Conservation (phyloP, 2,113 vertebrate species). For the Puffinus mauretanicus region DNA sequence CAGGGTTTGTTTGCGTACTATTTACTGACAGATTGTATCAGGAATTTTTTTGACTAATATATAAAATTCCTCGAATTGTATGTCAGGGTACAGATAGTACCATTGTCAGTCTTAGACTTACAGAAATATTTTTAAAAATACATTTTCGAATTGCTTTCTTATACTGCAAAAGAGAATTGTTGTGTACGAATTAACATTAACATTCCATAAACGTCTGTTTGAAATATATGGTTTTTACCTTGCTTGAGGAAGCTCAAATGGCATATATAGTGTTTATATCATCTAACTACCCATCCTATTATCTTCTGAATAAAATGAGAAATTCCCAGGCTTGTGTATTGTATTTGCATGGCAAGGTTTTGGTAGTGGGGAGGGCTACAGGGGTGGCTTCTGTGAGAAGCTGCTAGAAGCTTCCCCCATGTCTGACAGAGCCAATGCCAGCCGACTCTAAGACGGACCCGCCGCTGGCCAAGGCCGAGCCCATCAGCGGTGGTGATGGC, state of each 20-base stretch:
- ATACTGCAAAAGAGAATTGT: background rate
- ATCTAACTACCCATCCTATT: background rate
- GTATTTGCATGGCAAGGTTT: fast-evolving
- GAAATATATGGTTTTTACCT: background rate
- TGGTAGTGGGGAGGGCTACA: background rate
- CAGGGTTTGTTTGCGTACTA: fast-evolving
- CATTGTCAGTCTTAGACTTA: background rate
- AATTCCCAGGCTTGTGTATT: background rate
- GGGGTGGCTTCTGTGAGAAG: background rate
- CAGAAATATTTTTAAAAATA: background rate
- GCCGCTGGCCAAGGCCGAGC: fast-evolving
- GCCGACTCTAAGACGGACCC: fast-evolving
- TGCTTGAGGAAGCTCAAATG: background rate
- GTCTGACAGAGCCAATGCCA: background rate
- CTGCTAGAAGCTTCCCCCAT: fast-evolving
- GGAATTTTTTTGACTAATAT: background rate
- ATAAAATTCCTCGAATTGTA: background rate
- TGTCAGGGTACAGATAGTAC: background rate
- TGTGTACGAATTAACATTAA: background rate
- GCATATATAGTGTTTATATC: background rate
- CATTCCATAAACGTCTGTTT: background rate
- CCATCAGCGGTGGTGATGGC: fast-evolving
- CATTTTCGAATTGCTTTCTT: background rate
- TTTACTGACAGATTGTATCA: background rate
- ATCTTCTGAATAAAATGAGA: background rate